A percentile compares a stretch with the other conserved stretches of the same genome.
phyloP scores from a whole-genome alignment of 1,140 invertebrate genomes.

The Drosophila simulans region DNA sequence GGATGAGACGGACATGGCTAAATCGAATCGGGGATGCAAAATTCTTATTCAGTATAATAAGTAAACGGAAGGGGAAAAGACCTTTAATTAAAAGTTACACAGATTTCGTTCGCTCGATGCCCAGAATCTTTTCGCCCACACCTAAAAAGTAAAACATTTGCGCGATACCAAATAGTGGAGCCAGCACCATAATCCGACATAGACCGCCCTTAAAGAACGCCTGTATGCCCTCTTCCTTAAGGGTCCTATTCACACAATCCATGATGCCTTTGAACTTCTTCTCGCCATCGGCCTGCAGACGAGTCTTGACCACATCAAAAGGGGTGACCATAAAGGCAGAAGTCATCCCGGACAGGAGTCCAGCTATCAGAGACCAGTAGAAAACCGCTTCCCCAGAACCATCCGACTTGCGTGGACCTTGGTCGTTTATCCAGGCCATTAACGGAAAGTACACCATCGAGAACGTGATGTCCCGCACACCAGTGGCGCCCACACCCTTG shows the following conservation, averaged over 20 bases:
- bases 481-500: slow-evolving; percentile 96
- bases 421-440: slow-evolving; percentile 96
- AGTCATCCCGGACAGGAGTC: slow-evolving; percentile 93
- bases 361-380: slow-evolving; percentile 94
- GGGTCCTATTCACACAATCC: slow-evolving; percentile 93
- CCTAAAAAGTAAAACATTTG: slow-evolving; percentile 99
- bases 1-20: too few relatives aligned
- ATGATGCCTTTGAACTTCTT: slow-evolving; percentile 93
- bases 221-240: slow-evolving; percentile 93
- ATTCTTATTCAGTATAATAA: too few relatives aligned
- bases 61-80: not conserved
- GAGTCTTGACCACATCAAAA: slow-evolving; percentile 98
- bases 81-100: slow-evolving; percentile 7
- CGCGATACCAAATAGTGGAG: slow-evolving; percentile 98
- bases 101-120: slow-evolving; percentile 72
- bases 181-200: slow-evolving; percentile 98
- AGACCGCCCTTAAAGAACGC: slow-evolving; percentile 99
- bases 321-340: slow-evolving; percentile 96
- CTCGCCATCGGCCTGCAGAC: slow-evolving; percentile 95
- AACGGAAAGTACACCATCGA: slow-evolving; percentile 99
- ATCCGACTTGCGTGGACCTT: slow-evolving; percentile 91
- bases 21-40: too few relatives aligned
- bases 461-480: slow-evolving; percentile 96
- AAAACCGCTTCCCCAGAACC: slow-evolving; percentile 90
- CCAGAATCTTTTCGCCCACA: slow-evolving; percentile 94